Base-by-base conservation (phyloP, 2,888 invertebrate species). In the Caenorhabditis sp. region DNA sequence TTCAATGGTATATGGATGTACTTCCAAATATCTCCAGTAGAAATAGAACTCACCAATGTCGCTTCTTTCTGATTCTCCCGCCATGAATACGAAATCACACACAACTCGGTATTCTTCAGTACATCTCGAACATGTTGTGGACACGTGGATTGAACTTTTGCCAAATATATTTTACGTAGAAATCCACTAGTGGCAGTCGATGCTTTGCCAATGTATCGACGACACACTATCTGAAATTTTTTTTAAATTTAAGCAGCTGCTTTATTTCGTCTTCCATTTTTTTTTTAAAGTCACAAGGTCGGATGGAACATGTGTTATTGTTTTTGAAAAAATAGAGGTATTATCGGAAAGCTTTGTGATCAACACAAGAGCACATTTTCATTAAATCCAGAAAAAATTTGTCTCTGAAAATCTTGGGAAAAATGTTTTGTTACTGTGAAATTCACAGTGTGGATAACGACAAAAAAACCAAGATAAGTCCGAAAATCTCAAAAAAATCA, bases 21-120 rank as follows among this genome's bases (percentile, higher is more conserved):
- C 10, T 43, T 21, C 43, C 10, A 49, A 57, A 23, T 43, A 43
- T 36, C 26, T 36, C 49, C 37, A 23, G 5, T 43, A 23, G 14
- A 60, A 21, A 60, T 49, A 10, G 10, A 17, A 27, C 27, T 55
- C 27, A 55, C 26, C 31, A 36, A 5, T 1, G 57, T 58, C 19
- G 31, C 2, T 21, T n/a, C 24, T 43, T 58, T 31, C 12, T 58
- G 36, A n/a, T 24, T 58, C 36, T 19, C 36, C 19, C 43, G 43
- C 57, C 57, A 58, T 8, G 36, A n/a, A 58, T 78, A 78, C 17
- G 76, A 71, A 26, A 79, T 51, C 26, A 79, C 64, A 12, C 72
- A 77, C 36, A 77, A 27, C 53, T 76, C 51, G 17, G 37, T 36
- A 36, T 73, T 73, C 1, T 65, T 54, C 21, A 70, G 49, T n/a